Percentiles rank a stretch among this genome's conserved stretches.
These are phyloP conservation scores for Ciconia boyciana DNA, from an alignment of 2,113 vertebrate species.

Conservation along the genomic window DNA sequence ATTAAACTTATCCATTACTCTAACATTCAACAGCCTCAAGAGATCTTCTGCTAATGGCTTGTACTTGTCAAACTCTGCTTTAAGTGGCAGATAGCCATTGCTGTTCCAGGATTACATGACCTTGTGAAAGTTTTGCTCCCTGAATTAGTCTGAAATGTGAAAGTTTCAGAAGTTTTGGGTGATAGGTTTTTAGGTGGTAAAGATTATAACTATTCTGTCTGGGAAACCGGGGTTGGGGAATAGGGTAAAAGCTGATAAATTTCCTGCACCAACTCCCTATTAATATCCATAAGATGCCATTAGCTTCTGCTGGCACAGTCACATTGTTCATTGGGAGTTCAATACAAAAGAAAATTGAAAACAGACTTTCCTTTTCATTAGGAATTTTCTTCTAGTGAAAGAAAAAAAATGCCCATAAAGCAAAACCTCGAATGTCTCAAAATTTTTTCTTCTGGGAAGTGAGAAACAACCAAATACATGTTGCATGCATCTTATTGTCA, in stretches of 20 bases:
- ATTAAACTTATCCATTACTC: slow-evolving; percentile 22
- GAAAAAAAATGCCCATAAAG: not conserved
- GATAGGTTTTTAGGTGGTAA: not conserved
- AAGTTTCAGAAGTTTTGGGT: not conserved
- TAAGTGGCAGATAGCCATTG: not conserved
- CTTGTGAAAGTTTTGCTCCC: not conserved
- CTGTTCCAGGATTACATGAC: not conserved
- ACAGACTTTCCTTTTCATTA: not conserved
- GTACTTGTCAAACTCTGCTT: not conserved
- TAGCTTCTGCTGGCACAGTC: not conserved
- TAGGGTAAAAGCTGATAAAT: not conserved
- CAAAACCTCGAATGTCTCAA: not conserved
- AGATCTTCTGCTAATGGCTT: not conserved
- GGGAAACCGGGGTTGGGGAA: not conserved
- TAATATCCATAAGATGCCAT: not conserved
- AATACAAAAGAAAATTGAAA: not conserved
- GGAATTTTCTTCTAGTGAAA: not conserved
- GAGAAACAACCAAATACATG: not conserved
- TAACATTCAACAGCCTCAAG: not conserved
- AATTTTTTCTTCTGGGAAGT: not conserved
- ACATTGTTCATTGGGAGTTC: not conserved
- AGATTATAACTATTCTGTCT: not conserved
- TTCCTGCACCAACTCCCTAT: not conserved
- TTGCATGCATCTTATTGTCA: not conserved
- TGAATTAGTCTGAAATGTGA: not conserved